A percentile compares a stretch with the other conserved stretches of the same genome.
Evolutionary conservation across 2,113 vertebrate genomes (phyloP).

Genomic region (Nibea coibor): DNA sequence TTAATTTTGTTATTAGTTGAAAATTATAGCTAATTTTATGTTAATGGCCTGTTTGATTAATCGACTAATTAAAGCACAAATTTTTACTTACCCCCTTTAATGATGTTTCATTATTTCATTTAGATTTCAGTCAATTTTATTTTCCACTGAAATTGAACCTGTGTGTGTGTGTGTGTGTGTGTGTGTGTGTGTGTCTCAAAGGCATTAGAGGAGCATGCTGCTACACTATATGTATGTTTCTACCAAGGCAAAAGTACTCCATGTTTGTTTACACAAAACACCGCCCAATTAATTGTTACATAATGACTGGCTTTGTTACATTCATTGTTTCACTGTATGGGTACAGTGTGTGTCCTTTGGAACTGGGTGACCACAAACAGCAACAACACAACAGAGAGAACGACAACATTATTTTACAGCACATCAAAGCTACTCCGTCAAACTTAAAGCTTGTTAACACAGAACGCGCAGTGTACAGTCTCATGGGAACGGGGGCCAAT

Average conservation of each 20-base stretch:
- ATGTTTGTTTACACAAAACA: constrained; percentile 35
- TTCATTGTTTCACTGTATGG: not conserved
- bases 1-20: not conserved
- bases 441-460: not conserved
- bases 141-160: not conserved
- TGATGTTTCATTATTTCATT: not conserved
- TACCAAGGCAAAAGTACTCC: not conserved
- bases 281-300: not conserved
- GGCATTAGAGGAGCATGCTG: not conserved
- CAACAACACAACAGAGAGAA: not conserved
- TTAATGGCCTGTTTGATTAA: not conserved
- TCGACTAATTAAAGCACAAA: not conserved
- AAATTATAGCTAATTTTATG: not conserved
- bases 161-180: not conserved
- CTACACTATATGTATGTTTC: constrained; percentile 2
- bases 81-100: not conserved
- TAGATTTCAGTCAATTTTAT: not conserved
- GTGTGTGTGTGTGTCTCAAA: not conserved
- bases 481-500: constrained; percentile 27
- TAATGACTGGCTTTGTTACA: not conserved
- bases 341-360: constrained; percentile 13
- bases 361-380: constrained; percentile 4
- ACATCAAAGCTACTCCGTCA: not conserved
- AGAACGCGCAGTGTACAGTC: not conserved
- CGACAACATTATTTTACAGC: not conserved